Evolutionary conservation across 2,888 invertebrate genomes (phyloP).

Genomic region (Ethmia dodecea): DNA sequence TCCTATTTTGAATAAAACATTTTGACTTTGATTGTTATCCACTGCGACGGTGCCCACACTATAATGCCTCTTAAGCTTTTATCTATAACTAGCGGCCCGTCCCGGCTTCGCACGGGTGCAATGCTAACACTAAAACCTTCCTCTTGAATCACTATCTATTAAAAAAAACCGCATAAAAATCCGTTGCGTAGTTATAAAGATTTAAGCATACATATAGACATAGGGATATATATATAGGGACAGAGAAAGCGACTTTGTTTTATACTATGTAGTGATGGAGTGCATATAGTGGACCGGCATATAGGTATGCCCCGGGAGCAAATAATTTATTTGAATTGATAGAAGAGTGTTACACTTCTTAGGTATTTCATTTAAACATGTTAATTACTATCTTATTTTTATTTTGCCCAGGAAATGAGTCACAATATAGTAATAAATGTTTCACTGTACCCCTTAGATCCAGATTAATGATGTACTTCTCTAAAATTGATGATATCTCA

Average conservation of each 20-base stretch:
- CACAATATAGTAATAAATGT: neutral
- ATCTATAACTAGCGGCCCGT: no score
- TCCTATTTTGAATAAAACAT: no score
- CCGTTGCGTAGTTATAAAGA: no score
- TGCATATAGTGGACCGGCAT: conserved; percentile 13
- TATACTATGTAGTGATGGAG: conserved; percentile 13
- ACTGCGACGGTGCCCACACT: conserved; percentile 17
- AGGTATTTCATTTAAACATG: neutral
- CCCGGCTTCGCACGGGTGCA: no score
- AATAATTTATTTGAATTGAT: neutral
- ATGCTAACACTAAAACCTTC: no score
- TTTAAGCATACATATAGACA: no score
- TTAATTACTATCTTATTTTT: neutral
- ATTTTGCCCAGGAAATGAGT: neutral
- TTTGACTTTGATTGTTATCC: conserved; percentile 12
- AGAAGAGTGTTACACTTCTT: no score
- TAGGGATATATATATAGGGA: no score
- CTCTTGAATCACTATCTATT: no score
- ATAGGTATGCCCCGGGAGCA: conserved; percentile 12
- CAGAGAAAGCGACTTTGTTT: no score
- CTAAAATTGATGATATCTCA: conserved; percentile 3
- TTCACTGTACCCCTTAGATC: neutral
- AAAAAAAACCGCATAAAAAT: no score
- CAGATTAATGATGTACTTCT: conserved; percentile 1
- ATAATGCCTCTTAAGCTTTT: conserved; percentile 12